A percentile compares a stretch with the other conserved stretches of the same genome.
Conservation (phyloP, 2,888 invertebrate genomes). For the Amphimallon solstitiale region DNA sequence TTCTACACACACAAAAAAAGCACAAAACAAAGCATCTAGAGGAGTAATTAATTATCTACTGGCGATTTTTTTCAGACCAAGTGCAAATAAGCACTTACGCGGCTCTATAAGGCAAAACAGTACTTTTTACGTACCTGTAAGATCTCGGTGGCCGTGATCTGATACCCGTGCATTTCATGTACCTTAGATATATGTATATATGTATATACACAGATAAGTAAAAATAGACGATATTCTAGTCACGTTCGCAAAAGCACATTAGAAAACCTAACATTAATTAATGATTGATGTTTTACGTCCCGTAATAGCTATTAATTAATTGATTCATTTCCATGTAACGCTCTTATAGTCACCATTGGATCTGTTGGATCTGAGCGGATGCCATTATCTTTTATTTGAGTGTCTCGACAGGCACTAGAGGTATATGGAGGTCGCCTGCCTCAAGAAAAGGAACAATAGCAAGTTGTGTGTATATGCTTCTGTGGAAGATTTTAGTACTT, state of each 20-base stretch:
- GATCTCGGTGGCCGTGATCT: background rate
- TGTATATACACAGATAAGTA: background rate
- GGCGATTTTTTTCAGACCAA: conserved; percentile 15
- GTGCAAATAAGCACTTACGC: conserved; percentile 23
- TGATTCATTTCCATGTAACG: conserved; percentile 24
- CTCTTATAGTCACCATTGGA: background rate
- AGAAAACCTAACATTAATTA: conserved; percentile 15
- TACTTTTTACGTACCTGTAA: background rate
- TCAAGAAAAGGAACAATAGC: too few species aligned
- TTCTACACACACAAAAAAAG: background rate
- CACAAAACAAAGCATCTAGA: conserved; percentile 13
- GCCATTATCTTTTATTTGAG: conserved; percentile 25
- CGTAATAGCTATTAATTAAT: conserved; percentile 17
- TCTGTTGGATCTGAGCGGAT: conserved; percentile 1
- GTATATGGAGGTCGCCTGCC: conserved; percentile 4
- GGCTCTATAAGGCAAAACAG: background rate
- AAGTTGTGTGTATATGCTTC: too few species aligned
- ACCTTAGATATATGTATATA: background rate
- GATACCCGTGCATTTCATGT: background rate
- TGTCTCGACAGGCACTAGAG: conserved; percentile 7
- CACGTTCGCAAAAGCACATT: background rate
- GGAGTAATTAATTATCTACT: conserved; percentile 3
- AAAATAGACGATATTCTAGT: background rate
- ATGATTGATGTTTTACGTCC: conserved; percentile 14
- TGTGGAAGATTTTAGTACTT: too few species aligned